These are phyloP conservation scores for Loriculus beryllinus DNA, from an alignment of 2,797 vertebrate genomes.

Conservation along the genomic window DNA sequence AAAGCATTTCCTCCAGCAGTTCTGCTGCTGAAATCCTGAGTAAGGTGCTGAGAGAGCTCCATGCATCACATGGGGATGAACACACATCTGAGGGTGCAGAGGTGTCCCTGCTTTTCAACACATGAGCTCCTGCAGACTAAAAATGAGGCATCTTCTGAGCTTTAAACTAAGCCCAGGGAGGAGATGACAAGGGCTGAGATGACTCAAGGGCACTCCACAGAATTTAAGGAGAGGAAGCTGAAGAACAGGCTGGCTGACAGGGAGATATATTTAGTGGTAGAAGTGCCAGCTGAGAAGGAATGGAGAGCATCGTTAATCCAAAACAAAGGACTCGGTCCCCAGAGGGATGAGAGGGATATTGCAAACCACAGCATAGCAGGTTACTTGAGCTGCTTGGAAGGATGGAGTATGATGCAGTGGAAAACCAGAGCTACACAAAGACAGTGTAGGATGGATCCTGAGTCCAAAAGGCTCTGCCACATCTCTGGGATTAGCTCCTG, in stretches of 20 bases:
- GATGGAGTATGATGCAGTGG: neutral
- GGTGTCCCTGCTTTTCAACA: neutral
- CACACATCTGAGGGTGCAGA: neutral
- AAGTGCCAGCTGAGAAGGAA: neutral
- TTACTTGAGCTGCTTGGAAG: neutral
- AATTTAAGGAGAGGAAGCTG: neutral
- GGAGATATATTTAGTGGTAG: neutral
- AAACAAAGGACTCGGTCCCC: neutral
- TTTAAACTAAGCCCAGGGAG: neutral
- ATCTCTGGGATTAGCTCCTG: neutral
- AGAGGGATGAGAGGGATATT: fast-evolving
- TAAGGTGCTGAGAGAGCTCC: neutral
- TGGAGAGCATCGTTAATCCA: fast-evolving
- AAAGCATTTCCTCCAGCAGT: neutral
- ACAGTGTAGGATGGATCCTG: fast-evolving
- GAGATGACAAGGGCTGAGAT: neutral
- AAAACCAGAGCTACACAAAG: neutral
- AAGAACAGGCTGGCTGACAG: neutral
- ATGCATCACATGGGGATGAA: fast-evolving
- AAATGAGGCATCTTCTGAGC: neutral
- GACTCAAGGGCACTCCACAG: neutral
- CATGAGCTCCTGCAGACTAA: neutral
- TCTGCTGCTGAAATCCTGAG: neutral
- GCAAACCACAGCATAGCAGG: neutral
- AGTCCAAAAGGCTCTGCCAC: neutral